Percentiles rank a stretch among this genome's conserved stretches.
Conservation (phyloP, 2,113 vertebrate species). For the Perognathus longimembris region DNA sequence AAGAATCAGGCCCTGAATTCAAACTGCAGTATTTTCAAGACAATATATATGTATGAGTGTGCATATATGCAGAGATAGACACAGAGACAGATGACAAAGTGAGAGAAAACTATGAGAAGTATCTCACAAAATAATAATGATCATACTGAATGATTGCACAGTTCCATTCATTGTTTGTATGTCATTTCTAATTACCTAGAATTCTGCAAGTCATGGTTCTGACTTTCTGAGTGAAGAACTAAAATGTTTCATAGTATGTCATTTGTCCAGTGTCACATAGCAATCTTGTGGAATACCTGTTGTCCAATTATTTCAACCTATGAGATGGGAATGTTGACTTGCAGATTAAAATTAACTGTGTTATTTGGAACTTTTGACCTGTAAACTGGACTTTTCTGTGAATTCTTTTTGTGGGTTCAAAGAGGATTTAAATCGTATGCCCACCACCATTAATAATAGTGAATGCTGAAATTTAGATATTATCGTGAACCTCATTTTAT, state of each 20-base stretch:
- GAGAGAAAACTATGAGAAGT: not conserved
- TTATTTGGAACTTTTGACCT: not conserved
- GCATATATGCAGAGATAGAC: too few relatives aligned
- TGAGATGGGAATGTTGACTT: not conserved
- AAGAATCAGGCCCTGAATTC: too few relatives aligned
- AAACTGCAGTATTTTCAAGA: too few relatives aligned
- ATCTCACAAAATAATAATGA: not conserved
- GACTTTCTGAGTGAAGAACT: not conserved
- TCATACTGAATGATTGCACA: not conserved
- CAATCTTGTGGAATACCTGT: not conserved
- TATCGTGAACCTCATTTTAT: not conserved
- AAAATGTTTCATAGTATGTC: not conserved
- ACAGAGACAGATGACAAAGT: not conserved
- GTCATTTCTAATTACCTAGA: not conserved
- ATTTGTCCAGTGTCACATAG: not conserved
- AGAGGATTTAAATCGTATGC: not conserved
- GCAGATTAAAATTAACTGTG: not conserved
- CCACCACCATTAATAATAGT: not conserved
- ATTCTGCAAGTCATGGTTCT: not conserved
- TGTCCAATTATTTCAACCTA: not conserved
- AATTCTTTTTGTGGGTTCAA: not conserved
- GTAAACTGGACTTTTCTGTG: not conserved
- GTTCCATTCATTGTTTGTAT: too few relatives aligned
- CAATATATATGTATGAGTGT: too few relatives aligned
- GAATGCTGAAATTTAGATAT: not conserved